Base-by-base conservation (phyloP, 2,797 vertebrate species). In the Catamblyrhynchus diadema region DNA sequence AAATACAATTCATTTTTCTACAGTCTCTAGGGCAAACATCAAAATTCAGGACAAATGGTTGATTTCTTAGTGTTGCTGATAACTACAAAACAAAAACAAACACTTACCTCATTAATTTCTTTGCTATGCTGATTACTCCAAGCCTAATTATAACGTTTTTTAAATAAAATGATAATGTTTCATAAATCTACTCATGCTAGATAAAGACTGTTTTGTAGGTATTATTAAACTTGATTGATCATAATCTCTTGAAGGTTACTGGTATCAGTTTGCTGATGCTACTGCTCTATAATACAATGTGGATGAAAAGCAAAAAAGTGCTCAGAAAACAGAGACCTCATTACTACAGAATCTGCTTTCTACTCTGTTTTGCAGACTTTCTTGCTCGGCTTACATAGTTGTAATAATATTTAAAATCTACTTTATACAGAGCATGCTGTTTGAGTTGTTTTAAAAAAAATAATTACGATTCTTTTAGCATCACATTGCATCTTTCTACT, bases 1-100 rank as follows among this genome's bases (percentile, higher is more conserved):
- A 93, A 96, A 97, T 84, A 92, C 60, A 93, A 90, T 94, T 94
- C 19, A 79, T 92, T 94, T 79, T 96, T 92, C 71, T 86, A 83
- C 80, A 90, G 66, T 56, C 44, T 87, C 57, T 48, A 78, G 57
- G 57, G 61, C 16, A 85, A 80, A 60, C 57, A 85, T 66, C 51
- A 92, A 96, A 88, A 92, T 90, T 90, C 44, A 94, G 32, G 35
- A 93, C 64, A 95, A 97, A 90, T 41, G 10, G 8, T 65, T 78
- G 65, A 42, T 33, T 50, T 96, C 24, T 65, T 72, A 77, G 15
- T 56, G 74, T 87, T 88, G 71, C 64, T 90, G 71, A 57, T 41
- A 88, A 85, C 44, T 47, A 62, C 67, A 85, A 93, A 54, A 84
- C 28, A 77, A 39, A 86, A 44, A 11, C 33, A 51, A 59, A 54